phyloP scores from a whole-genome alignment of 1,140 invertebrate genomes.

The Tetragnatha versicolor region DNA sequence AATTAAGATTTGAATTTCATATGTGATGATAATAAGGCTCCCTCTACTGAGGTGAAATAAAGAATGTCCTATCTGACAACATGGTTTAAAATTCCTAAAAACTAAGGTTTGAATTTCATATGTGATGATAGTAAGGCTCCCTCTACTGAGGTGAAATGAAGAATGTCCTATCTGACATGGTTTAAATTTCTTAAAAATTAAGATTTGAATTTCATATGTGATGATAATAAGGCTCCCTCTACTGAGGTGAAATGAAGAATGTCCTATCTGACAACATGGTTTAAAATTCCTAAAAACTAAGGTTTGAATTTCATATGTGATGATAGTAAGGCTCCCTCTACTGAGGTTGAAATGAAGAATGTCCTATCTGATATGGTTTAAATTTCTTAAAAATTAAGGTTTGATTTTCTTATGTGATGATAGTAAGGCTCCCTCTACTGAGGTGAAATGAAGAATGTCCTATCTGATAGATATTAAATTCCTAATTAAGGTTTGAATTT shows the following conservation, averaged over 20 bases:
- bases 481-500: background rate
- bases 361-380: background rate
- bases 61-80: background rate
- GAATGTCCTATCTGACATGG: background rate
- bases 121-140: conserved; percentile 12
- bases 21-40: background rate
- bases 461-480: background rate
- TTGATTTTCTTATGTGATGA: no score
- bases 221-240: background rate
- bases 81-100: background rate
- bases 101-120: background rate
- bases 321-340: conserved; percentile 15
- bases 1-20: background rate
- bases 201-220: background rate
- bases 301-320: background rate
- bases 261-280: no score
- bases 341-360: background rate
- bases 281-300: background rate
- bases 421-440: no score
- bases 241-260: no score
- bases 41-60: conserved; percentile 12
- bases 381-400: no score
- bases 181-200: background rate
- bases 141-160: conserved; percentile 31
- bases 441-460: no score